Conservation (phyloP, 92 coral and sea anemone species). For the Phenganax stokvisi region DNA sequence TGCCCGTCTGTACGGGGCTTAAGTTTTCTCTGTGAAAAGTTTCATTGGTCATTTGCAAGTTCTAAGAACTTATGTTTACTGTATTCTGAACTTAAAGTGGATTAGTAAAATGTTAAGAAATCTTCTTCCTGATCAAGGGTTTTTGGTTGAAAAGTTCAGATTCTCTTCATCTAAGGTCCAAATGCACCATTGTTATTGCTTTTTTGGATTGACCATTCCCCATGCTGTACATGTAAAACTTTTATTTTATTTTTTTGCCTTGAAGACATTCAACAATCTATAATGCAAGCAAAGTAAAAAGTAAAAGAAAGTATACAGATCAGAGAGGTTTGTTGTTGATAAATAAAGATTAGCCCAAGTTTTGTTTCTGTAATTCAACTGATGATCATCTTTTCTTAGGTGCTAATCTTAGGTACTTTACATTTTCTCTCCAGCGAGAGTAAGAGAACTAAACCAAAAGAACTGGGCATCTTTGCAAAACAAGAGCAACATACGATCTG, state of each 20-base stretch:
- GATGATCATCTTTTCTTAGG: neutral
- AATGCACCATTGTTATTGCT: neutral
- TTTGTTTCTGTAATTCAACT: neutral
- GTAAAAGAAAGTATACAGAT: neutral
- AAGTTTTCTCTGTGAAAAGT: neutral
- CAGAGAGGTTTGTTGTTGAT: neutral
- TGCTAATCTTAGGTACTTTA: neutral
- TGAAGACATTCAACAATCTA: conserved; percentile 28
- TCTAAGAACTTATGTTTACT: too few species aligned
- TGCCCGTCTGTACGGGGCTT: too few species aligned
- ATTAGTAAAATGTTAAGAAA: too few species aligned
- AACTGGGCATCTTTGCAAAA: conserved; percentile 17
- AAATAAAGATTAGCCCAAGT: neutral
- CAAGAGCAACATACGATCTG: neutral
- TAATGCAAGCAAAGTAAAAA: conserved; percentile 14
- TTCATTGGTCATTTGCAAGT: neutral
- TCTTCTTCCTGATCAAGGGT: too few species aligned
- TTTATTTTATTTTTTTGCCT: neutral
- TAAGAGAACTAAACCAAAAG: conserved; percentile 16
- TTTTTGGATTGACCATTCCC: neutral
- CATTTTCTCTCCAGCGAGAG: conserved; percentile 5
- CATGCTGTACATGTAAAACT: neutral
- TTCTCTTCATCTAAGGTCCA: neutral
- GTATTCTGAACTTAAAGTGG: too few species aligned
- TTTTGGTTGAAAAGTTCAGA: neutral